phyloP scores from a whole-genome alignment of 1,140 invertebrate species.

The Reticulitermes speratus region DNA sequence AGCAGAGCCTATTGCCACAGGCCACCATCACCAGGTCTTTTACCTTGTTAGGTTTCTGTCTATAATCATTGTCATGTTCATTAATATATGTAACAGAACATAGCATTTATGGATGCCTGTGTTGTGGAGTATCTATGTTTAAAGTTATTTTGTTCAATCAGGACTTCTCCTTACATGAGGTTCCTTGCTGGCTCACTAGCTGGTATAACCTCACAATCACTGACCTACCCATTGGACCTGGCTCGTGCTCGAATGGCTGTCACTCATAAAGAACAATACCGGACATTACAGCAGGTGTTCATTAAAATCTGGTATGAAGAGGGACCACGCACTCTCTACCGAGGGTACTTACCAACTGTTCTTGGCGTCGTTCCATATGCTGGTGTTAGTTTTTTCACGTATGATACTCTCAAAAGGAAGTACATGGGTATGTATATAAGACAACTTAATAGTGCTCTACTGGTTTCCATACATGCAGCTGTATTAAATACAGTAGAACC shows the following conservation, averaged over 20 bases:
- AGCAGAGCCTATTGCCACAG: too few relatives aligned
- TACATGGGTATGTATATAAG: slow-evolving; percentile 64
- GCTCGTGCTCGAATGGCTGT: slow-evolving; percentile 98
- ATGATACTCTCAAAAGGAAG: slow-evolving; percentile 87
- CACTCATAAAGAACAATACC: slow-evolving; percentile 73
- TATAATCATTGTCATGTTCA: too few relatives aligned
- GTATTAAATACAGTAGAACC: too few relatives aligned
- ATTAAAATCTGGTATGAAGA: slow-evolving; percentile 76
- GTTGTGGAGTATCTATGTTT: background rate
- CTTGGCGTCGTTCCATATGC: slow-evolving; percentile 96
- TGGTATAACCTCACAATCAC: slow-evolving; percentile 86
- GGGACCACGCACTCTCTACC: slow-evolving; percentile 76
- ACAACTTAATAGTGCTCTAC: background rate
- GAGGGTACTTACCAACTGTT: slow-evolving; percentile 87
- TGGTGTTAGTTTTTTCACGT: slow-evolving; percentile 96
- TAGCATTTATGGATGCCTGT: too few relatives aligned
- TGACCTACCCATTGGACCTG: slow-evolving; percentile 96
- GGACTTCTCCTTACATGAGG: slow-evolving; percentile 43
- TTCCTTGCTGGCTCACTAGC: slow-evolving; percentile 92
- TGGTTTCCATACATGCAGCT: background rate
- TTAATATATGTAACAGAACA: too few relatives aligned
- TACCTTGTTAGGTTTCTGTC: too few relatives aligned
- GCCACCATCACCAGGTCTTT: too few relatives aligned
- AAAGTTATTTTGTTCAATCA: slow-evolving; percentile 25
- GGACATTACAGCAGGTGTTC: slow-evolving; percentile 70